phyloP scores from a whole-genome alignment of 2,888 invertebrate species.

The Resseliella maxima region DNA sequence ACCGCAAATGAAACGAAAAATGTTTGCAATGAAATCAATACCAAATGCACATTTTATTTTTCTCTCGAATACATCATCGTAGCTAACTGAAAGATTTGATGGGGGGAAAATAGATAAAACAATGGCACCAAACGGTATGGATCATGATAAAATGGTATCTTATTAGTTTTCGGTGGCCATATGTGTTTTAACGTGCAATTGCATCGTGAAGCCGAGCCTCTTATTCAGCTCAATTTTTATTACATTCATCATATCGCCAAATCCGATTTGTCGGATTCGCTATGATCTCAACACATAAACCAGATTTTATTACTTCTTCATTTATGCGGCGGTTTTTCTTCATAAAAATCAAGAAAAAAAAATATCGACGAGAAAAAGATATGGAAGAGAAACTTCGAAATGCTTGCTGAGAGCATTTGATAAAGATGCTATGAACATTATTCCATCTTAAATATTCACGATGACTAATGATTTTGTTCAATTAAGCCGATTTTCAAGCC shows the following conservation, averaged over 20 bases:
- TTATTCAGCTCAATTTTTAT: background rate
- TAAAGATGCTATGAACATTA: background rate
- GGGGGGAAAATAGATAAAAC: background rate
- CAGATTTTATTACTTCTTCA: background rate
- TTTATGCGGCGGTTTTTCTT: background rate
- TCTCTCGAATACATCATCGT: constrained; percentile 25
- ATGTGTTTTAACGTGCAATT: background rate
- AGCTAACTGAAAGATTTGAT: background rate
- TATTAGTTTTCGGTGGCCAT: background rate
- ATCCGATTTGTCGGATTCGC: background rate
- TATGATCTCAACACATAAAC: background rate
- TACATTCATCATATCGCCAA: constrained; percentile 24
- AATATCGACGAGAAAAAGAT: background rate
- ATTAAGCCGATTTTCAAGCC: constrained; percentile 26
- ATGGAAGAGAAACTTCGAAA: background rate
- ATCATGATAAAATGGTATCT: too few species aligned
- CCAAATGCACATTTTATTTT: constrained; percentile 15
- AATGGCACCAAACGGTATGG: too few species aligned
- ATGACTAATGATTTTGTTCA: constrained; percentile 27
- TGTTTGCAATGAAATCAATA: constrained; percentile 35
- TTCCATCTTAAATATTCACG: background rate
- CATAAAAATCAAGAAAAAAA: background rate
- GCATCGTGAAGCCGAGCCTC: background rate
- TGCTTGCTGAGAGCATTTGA: constrained; percentile 34
- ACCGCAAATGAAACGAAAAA: background rate